Evolutionary conservation across 2,888 invertebrate genomes (phyloP), one percentile per base, ranked within the genome.

Genomic region (Muschampia plurimacula): DNA sequence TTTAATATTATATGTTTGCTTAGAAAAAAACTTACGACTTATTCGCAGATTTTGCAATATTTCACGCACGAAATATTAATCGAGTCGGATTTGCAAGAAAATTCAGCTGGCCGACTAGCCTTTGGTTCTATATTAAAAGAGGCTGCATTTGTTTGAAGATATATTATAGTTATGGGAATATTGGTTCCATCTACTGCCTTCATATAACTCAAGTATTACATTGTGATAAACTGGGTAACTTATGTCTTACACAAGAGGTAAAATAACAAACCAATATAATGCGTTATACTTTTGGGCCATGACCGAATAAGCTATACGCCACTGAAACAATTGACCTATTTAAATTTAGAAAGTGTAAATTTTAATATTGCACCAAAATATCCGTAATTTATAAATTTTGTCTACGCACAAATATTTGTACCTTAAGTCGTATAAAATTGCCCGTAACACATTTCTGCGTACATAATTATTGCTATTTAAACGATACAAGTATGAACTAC

Each of bases 321-420:
- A 67, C 52, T 67, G 57, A 67, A 65, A 66, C 65, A 72, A 62
- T 66, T 57, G 73, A 72, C 77, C 70, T 73, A 71, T 49, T 64
- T 22, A 49, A 70, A 71, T 71, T 71, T 71, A 71, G 70, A 64
- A 46, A 71, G 70, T 66, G 72, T 69, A 75, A 69, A 75, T 76
- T 77, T 68, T 78, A 75, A 79, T 84, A 86, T 86, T 86, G 86
- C 86, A 86, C 86, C 82, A 70, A 75, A 79, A 79, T 78, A 76
- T 73, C 63, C 64, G 72, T 75, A 71, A 68, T 60, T 70, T 64
- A 75, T 73, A 76, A 70, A 76, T 75, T 77, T 80, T 77, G 79
- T 79, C 82, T 79, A 79, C 76, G 76, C 78, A 77, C 77, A 76
- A 71, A 68, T 62, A 49, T 77, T 79, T 80, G 80, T 77, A 80